phyloP scores from a whole-genome alignment of 2,888 invertebrate species.

The Agonopterix arenella region DNA sequence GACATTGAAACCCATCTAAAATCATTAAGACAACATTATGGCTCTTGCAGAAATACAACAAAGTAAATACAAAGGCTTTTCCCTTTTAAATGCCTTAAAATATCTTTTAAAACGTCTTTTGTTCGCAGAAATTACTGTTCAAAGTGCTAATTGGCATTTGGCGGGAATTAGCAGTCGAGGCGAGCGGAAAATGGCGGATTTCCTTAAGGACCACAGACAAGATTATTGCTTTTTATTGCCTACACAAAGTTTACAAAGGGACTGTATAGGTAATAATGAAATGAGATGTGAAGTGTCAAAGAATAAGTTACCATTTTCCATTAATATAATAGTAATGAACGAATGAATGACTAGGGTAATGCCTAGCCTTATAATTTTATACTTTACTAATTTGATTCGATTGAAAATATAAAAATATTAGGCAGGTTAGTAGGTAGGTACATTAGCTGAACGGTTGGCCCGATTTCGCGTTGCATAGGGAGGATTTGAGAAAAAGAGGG shows the following conservation, averaged over 20 bases:
- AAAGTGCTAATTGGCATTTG: conserved; percentile 70
- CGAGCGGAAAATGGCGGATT: conserved; percentile 31
- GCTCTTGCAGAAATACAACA: conserved; percentile 33
- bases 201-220: conserved; percentile 26
- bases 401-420: too few species aligned
- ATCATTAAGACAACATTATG: conserved; percentile 48
- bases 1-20: conserved; percentile 23
- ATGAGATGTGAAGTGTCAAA: background rate
- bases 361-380: too few species aligned
- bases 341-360: too few species aligned
- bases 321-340: too few species aligned
- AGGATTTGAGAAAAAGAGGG: too few species aligned
- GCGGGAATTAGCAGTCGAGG: conserved; percentile 43
- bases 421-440: too few species aligned
- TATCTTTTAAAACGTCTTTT: conserved; percentile 52
- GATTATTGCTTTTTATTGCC: conserved; percentile 36
- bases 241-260: background rate
- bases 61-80: conserved; percentile 47
- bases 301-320: background rate
- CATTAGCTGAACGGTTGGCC: too few species aligned
- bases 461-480: too few species aligned
- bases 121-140: conserved; percentile 38
- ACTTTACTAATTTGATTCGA: too few species aligned
- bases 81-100: conserved; percentile 42
- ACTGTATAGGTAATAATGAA: background rate